Evolutionary conservation across 2,113 vertebrate genomes (phyloP).

Genomic region (Brachirus orientalis): DNA sequence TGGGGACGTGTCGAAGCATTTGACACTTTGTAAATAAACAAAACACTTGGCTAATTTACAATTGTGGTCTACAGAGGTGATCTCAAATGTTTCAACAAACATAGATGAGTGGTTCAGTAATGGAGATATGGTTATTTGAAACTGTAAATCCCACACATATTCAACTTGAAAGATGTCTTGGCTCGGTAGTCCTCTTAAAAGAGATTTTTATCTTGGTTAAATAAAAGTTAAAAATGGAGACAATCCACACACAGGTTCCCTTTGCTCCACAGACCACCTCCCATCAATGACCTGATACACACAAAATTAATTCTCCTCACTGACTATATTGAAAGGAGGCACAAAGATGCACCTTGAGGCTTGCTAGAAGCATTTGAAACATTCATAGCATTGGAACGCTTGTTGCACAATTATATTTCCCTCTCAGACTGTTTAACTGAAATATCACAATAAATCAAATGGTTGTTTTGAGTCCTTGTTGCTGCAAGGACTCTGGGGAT

Average conservation of each 20-base stretch:
- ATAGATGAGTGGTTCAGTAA: background rate
- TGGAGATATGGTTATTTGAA: background rate
- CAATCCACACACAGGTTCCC: constrained; percentile 9
- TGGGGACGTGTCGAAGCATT: constrained; percentile 36
- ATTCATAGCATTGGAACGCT: constrained; percentile 23
- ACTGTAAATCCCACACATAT: too few species aligned
- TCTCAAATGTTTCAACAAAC: constrained; percentile 2
- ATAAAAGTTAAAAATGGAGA: constrained; percentile 4
- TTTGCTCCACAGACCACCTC: background rate
- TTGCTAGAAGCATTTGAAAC: constrained; percentile 23
- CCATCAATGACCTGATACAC: constrained; percentile 16
- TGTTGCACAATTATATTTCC: too few species aligned
- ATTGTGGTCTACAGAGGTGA: constrained; percentile 14
- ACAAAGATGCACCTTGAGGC: constrained; percentile 37
- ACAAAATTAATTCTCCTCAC: constrained; percentile 14
- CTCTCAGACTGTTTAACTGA: too few species aligned
- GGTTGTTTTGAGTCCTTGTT: too few species aligned
- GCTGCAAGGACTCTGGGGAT: constrained; percentile 14
- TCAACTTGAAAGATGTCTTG: too few species aligned
- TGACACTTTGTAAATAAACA: constrained; percentile 77
- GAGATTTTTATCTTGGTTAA: too few species aligned
- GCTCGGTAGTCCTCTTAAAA: too few species aligned
- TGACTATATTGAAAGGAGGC: constrained; percentile 9
- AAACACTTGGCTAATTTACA: constrained; percentile 51
- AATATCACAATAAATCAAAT: too few species aligned